Evolutionary conservation across 2,797 vertebrate species (phyloP).

Genomic region (Macroramphosus scolopax): DNA sequence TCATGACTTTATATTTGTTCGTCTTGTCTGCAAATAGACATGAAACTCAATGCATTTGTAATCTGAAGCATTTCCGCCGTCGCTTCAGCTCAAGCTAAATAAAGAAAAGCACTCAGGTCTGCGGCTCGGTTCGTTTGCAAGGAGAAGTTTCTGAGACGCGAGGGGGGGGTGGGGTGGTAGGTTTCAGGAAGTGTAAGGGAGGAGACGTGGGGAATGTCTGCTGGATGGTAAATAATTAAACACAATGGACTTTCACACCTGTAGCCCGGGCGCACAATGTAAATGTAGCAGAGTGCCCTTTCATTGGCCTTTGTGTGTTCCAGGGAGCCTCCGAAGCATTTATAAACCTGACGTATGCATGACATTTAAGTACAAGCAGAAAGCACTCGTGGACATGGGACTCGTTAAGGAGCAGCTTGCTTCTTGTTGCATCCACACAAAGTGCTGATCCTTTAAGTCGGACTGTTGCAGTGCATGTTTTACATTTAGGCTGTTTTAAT

Average conservation of each 20-base stretch:
- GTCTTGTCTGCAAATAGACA: too few relatives aligned
- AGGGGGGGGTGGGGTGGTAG: conserved; percentile 4
- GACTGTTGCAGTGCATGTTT: too few relatives aligned
- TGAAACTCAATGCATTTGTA: background rate
- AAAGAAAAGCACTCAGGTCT: background rate
- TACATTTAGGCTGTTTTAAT: too few relatives aligned
- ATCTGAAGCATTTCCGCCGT: background rate
- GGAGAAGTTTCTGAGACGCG: too few relatives aligned
- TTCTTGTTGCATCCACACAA: too few relatives aligned
- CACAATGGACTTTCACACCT: conserved; percentile 81
- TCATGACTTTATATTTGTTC: too few relatives aligned
- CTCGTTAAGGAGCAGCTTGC: too few relatives aligned
- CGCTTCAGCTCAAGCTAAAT: background rate
- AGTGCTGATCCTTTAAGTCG: too few relatives aligned
- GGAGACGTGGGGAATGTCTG: conserved; percentile 61
- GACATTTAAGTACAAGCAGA: conserved; percentile 31
- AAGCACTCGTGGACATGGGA: background rate
- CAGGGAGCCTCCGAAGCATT: conserved; percentile 28
- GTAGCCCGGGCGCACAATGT: conserved; percentile 51
- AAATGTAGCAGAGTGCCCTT: conserved; percentile 62
- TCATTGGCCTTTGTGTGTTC: conserved; percentile 60
- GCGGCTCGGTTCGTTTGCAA: conserved; percentile 14
- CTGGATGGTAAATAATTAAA: conserved; percentile 77
- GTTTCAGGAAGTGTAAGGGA: conserved; percentile 58
- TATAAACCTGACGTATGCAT: conserved; percentile 43